phyloP scores from a whole-genome alignment of 2,888 invertebrate genomes.

The Melanostoma mellinum region DNA sequence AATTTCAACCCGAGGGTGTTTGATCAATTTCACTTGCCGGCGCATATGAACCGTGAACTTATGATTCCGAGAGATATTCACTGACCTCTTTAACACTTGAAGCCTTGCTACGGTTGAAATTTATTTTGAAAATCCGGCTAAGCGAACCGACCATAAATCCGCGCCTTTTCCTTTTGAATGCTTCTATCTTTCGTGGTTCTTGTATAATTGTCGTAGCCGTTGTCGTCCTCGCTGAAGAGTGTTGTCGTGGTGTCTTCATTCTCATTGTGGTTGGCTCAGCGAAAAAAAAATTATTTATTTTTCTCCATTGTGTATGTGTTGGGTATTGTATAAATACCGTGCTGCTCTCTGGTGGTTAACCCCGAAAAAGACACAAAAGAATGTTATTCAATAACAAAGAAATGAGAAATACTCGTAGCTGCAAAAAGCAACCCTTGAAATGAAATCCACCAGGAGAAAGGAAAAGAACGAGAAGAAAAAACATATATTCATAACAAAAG shows the following conservation, averaged over 20 bases:
- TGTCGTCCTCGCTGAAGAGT: background rate
- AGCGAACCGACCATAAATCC: slow-evolving; percentile 41
- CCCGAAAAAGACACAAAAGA: slow-evolving; percentile 49
- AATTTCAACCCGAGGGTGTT: slow-evolving; percentile 39
- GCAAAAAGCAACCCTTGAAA: slow-evolving; percentile 51
- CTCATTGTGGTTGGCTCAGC: slow-evolving; percentile 35
- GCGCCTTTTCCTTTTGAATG: slow-evolving; percentile 35
- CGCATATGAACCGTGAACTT: slow-evolving; percentile 30
- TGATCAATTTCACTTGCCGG: slow-evolving; percentile 56
- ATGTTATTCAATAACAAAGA: slow-evolving; percentile 69
- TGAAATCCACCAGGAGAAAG: slow-evolving; percentile 40
- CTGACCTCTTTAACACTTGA: slow-evolving; percentile 31
- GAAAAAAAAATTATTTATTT: slow-evolving; percentile 18
- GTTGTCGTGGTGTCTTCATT: slow-evolving; percentile 28
- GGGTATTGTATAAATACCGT: slow-evolving; percentile 1
- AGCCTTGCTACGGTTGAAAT: background rate
- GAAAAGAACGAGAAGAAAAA: slow-evolving; percentile 29
- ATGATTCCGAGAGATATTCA: background rate
- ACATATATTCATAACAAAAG: slow-evolving; percentile 33
- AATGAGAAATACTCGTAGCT: slow-evolving; percentile 35
- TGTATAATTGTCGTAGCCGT: slow-evolving; percentile 31
- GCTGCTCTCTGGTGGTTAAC: slow-evolving; percentile 62
- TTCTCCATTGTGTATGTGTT: slow-evolving; percentile 16
- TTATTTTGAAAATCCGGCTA: slow-evolving; percentile 23
- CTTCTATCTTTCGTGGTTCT: slow-evolving; percentile 49